phyloP scores from a whole-genome alignment of 2,113 vertebrate species.

The Eidolon helvum region DNA sequence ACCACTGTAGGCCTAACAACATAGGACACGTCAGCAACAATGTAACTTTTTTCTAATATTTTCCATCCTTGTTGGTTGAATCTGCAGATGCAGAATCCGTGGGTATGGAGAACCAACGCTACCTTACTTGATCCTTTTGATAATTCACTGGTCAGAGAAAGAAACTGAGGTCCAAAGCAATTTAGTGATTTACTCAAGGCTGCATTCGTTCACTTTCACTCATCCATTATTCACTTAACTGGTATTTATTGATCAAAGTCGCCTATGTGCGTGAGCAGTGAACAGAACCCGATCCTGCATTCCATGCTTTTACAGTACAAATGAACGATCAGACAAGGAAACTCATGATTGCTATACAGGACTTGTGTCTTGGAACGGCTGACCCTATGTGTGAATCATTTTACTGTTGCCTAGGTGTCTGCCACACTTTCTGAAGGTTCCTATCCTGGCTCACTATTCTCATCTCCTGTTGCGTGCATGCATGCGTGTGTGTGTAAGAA shows the following conservation, averaged over 20 bases:
- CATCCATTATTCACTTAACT: constrained; percentile 53
- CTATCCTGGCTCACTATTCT: background rate
- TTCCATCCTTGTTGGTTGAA: background rate
- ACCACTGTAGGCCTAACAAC: too few species aligned
- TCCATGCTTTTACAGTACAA: background rate
- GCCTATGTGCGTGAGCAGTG: background rate
- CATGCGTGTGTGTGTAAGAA: background rate
- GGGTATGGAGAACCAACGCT: background rate
- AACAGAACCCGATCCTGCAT: background rate
- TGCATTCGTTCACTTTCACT: background rate
- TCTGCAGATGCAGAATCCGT: background rate
- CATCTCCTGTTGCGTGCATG: background rate
- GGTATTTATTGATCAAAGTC: background rate
- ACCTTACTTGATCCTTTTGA: background rate
- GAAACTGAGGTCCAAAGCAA: background rate
- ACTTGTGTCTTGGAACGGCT: background rate
- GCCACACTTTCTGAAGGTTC: background rate
- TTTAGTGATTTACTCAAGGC: background rate
- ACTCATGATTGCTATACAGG: background rate
- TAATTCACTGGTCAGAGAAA: background rate
- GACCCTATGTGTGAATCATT: background rate
- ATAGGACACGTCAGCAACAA: background rate
- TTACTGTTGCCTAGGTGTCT: background rate
- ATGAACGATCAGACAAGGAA: background rate
- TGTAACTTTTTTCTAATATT: background rate